Conservation (phyloP, 2,113 vertebrate species). For the Nothobranchius furzeri region DNA sequence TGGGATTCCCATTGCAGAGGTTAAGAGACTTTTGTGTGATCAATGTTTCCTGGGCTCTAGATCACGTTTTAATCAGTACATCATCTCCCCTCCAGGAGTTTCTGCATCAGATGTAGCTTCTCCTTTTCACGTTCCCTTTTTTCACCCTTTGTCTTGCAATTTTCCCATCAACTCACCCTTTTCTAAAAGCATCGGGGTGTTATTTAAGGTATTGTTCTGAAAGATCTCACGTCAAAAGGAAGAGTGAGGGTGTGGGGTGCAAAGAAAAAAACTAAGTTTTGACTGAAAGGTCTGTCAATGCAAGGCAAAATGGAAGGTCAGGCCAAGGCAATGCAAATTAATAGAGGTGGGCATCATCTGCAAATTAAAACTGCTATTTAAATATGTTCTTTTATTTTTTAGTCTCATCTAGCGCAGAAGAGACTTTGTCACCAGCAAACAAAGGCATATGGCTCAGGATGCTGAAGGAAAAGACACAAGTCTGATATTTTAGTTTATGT, state of each 20-base stretch:
- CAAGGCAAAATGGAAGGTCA: constrained; percentile 13
- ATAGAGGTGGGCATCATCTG: background rate
- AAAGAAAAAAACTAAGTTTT: constrained; percentile 30
- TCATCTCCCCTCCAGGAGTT: constrained; percentile 32
- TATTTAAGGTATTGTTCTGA: constrained; percentile 28
- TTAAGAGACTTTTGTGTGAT: constrained; percentile 62
- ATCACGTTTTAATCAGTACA: constrained; percentile 69
- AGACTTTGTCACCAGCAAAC: constrained; percentile 21
- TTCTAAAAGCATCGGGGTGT: constrained; percentile 34
- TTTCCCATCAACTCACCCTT: constrained; percentile 21
- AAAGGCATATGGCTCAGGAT: constrained; percentile 7
- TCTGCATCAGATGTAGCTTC: constrained; percentile 26
- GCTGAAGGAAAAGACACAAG: constrained; percentile 23
- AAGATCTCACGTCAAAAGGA: constrained; percentile 18
- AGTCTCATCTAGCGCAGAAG: background rate
- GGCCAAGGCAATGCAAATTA: background rate
- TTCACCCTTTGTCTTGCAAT: constrained; percentile 43
- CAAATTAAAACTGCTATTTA: constrained; percentile 11
- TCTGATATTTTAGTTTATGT: constrained; percentile 31
- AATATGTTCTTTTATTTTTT: constrained; percentile 16
- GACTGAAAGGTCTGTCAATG: constrained; percentile 15
- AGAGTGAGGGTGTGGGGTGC: constrained; percentile 12
- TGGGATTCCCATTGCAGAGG: constrained; percentile 38
- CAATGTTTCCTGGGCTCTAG: constrained; percentile 59
- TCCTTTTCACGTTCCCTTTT: constrained; percentile 24